Evolutionary conservation across 2,888 invertebrate genomes (phyloP).

Genomic region (Gymnosoma rotundatum): DNA sequence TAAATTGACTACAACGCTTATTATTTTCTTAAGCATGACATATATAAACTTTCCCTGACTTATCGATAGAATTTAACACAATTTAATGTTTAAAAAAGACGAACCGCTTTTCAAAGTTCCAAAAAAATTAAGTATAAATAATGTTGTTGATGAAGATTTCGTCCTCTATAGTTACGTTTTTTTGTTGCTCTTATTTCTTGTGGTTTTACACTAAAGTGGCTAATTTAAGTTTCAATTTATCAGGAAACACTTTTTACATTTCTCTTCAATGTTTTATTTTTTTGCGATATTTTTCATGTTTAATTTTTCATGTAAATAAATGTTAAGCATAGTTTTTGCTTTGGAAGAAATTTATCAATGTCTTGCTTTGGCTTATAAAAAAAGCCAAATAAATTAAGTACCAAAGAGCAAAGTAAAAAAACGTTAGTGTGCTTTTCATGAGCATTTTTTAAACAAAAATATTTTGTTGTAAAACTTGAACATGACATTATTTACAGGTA

Average conservation of each 20-base stretch:
- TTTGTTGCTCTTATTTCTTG: background rate
- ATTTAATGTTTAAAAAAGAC: too few species aligned
- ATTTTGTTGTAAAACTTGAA: too few species aligned
- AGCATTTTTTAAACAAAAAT: too few species aligned
- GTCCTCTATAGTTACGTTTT: background rate
- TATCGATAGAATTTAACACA: too few species aligned
- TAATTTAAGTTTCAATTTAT: conserved; percentile 64
- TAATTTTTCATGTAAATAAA: conserved; percentile 32
- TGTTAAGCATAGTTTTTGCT: background rate
- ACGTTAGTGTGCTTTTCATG: too few species aligned
- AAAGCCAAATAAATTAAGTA: background rate
- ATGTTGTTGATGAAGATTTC: conserved; percentile 21
- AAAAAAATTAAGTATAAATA: too few species aligned
- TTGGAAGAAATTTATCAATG: conserved; percentile 16
- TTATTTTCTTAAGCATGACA: too few species aligned
- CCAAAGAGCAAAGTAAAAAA: background rate
- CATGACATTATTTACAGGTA: too few species aligned
- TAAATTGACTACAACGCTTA: too few species aligned
- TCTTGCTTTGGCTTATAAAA: background rate
- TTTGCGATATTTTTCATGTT: background rate
- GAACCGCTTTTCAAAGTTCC: background rate
- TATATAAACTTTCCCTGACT: too few species aligned
- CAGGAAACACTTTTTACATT: conserved; percentile 12
- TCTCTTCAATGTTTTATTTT: background rate
- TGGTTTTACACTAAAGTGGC: conserved; percentile 29